Evolutionary conservation across 1,140 invertebrate species (phyloP).

Genomic region (Phortica variegata): DNA sequence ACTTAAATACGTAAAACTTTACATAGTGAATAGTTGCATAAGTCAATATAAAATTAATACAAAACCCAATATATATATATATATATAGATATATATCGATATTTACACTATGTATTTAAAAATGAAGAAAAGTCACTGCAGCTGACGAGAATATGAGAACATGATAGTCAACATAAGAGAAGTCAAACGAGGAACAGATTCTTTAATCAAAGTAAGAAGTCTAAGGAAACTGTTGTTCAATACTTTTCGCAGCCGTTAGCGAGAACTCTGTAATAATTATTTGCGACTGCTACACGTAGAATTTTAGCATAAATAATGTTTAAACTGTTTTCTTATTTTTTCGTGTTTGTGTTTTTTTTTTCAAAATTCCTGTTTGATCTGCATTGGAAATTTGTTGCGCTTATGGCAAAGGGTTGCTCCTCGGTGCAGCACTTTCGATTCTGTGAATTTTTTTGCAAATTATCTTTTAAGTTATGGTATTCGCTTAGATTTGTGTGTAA

Average conservation of each 20-base stretch:
- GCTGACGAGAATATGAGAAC: too few relatives aligned
- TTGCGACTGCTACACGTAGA: too few relatives aligned
- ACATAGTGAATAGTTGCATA: slow-evolving; percentile 54
- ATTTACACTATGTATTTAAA: slow-evolving; percentile 31
- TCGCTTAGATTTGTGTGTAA: slow-evolving; percentile 20
- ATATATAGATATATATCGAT: slow-evolving; percentile 23
- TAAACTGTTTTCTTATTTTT: slow-evolving; percentile 17
- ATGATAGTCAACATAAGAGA: too few relatives aligned
- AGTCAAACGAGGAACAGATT: too few relatives aligned
- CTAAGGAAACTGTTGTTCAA: slow-evolving; percentile 37
- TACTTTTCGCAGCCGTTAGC: slow-evolving; percentile 17
- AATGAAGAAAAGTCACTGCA: background rate
- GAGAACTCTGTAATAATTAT: too few relatives aligned
- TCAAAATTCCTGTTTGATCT: too few relatives aligned
- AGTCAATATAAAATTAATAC: slow-evolving; percentile 15
- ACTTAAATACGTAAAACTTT: slow-evolving; percentile 55
- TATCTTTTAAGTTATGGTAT: slow-evolving; percentile 24
- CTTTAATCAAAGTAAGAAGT: too few relatives aligned
- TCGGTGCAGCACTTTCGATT: too few relatives aligned
- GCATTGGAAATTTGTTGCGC: too few relatives aligned
- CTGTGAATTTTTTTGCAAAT: slow-evolving; percentile 29
- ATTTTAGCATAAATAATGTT: too few relatives aligned
- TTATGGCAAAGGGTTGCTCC: too few relatives aligned
- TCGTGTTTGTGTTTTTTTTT: slow-evolving; percentile 25
- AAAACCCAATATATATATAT: slow-evolving; percentile 20